Base-by-base conservation (phyloP, 2,113 vertebrate genomes). In the Dromaius novaehollandiae region DNA sequence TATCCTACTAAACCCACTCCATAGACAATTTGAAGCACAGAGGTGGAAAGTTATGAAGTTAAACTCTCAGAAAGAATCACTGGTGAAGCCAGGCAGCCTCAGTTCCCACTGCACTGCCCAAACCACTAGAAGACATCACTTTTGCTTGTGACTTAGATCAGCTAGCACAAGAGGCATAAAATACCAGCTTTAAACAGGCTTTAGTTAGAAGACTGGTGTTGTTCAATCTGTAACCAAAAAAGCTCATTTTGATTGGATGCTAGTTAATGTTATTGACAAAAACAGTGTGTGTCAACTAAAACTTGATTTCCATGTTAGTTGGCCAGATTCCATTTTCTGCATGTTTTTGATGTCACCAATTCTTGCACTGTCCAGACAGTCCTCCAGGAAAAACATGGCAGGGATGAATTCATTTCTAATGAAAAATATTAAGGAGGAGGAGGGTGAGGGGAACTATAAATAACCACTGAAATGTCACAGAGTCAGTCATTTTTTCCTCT, bases 401-500 rank as follows among this genome's bases (percentile, higher is more conserved):
- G 73, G 80, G 20, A 0, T 78, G 79, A 95, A 81, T 56, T 95
- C 32, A 82, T 94, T 78, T 91, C 64, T 88, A 94, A 96, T 91
- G 66, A 93, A 96, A 95, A 96, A 78, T 88, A 91, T 61, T 20
- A 75, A 93, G 94, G 78, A 94, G 89, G 69, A 83, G 38, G 38
- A 96, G 93, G 68, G 71, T 85, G 66, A 94, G 76, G 46, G 18
- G 48, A 86, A 36, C 96, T 96, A 96, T 94, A 97, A 97, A 97
- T 96, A 97, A 92, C 71, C 38, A 65, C 65, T 0, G 4, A 95
- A 85, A 97, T 97, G 94, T 95, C 96, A 95, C 64, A 36, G 64
- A 88, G 88, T 88, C 94, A 91, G 93, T 97, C 73, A 90, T 95
- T 95, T 97, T 95, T 97, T 93, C 91, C 95, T 94, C 69, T 11